Base-by-base conservation (phyloP, 2,113 vertebrate species). In the Gasterosteus aculeatus region DNA sequence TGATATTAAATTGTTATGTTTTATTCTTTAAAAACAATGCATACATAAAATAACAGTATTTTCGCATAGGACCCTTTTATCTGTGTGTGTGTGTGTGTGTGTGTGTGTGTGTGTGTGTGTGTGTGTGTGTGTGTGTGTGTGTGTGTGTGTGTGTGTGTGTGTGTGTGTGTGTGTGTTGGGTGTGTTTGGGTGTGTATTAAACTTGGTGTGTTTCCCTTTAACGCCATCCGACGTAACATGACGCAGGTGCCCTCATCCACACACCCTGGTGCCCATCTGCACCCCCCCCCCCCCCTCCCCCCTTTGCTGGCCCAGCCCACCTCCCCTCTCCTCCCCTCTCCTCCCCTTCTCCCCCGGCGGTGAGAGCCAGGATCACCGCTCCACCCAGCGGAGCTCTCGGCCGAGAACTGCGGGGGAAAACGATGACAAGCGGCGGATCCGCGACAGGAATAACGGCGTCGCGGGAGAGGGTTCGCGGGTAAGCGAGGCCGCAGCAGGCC, bases 131-230 rank as follows among this genome's bases (percentile, higher is more conserved):
- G 22, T 26, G 22, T 26, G 22, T 26, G 22, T 26, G 22, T 26
- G 22, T 26, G 22, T 26, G 22, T 26, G 22, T 26, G 22, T 26
- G 22, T 26, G 22, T 26, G 22, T 26, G 22, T 26, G 22, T 26
- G 22, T 26, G 22, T 26, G 22, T 26, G 22, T 26, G 22, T 26
- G 22, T 26, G 22, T 26, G 22, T 26, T n/a, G n/a, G n/a, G 22
- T 26, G 22, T 26, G 22, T 26, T 26, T 26, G 22, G 22, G 22
- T 26, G 22, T 26, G 22, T 26, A 26, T 26, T 26, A 26, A 26
- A 26, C 22, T 26, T 26, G 26, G 54, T 15, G 54, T 11, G 58
- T 89, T 85, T 66, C 83, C 82, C 89, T 93, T 94, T 92, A 91
- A 94, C 69, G 29, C 77, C 69, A 66, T 67, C 71, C 63, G 72